These are phyloP conservation scores for Synchiropus splendidus DNA, from an alignment of 2,113 vertebrate genomes.

Conservation along the genomic window DNA sequence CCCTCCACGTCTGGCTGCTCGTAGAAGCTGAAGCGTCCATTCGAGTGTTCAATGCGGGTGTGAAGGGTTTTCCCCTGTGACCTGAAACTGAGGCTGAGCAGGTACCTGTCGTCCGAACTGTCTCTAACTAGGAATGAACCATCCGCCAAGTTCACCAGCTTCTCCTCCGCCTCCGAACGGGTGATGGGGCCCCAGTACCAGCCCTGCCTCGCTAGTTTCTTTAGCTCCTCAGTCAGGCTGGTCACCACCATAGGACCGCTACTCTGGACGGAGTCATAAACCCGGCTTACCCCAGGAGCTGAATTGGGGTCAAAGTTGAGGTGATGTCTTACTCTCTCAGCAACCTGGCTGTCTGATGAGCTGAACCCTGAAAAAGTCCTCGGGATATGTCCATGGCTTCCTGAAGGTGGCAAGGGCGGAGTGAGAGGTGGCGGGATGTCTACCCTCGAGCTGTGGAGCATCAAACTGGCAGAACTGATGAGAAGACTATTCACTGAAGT, in stretches of 20 bases:
- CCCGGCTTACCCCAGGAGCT: constrained; percentile 86
- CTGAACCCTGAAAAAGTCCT: constrained; percentile 80
- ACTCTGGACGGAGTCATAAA: constrained; percentile 91
- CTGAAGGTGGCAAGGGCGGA: constrained; percentile 84
- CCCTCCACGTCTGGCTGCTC: constrained; percentile 97
- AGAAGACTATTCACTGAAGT: constrained; percentile 77
- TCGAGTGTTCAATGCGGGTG: constrained; percentile 96
- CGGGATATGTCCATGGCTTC: constrained; percentile 73
- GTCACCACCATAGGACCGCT: constrained; percentile 93
- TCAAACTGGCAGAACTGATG: constrained; percentile 75
- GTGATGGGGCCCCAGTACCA: constrained; percentile 99
- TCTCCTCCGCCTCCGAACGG: constrained; percentile 95
- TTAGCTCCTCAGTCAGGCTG: constrained; percentile 94
- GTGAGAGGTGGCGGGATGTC: constrained; percentile 84
- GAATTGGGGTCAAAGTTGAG: constrained; percentile 92
- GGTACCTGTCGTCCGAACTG: constrained; percentile 93
- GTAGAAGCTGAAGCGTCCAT: constrained; percentile 97
- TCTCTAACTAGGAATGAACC: constrained; percentile 94
- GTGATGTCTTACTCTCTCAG: constrained; percentile 86
- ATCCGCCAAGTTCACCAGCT: constrained; percentile 83
- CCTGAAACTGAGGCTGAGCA: constrained; percentile 95
- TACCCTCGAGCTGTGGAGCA: constrained; percentile 79
- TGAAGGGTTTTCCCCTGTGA: constrained; percentile 95
- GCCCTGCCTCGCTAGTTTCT: constrained; percentile 92
- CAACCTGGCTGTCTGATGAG: constrained; percentile 76